Evolutionary conservation across 2,797 vertebrate genomes (phyloP), one percentile per base, ranked within the genome.

Genomic region (Mycteria americana): DNA sequence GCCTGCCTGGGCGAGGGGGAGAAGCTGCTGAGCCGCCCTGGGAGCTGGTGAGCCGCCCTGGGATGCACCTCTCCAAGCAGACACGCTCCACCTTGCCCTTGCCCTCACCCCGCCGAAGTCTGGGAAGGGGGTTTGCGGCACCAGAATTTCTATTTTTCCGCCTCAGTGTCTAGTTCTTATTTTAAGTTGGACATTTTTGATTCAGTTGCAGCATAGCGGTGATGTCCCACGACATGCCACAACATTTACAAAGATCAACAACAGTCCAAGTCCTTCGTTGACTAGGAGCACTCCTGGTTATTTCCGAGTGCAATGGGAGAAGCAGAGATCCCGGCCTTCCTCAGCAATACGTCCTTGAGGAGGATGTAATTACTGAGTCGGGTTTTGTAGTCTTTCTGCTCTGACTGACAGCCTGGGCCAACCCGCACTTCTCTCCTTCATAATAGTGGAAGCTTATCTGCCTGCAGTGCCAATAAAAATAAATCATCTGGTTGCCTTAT

Each of bases 401-500:
- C 89, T 86, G 89, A 86, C 51, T 76, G 67, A 82, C 83, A 81
- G 85, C 33, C 37, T 0, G 1, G 85, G 35, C 83, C 57, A 88
- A 27, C 86, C 18, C 46, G 6, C 51, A 10, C 63, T 76, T 63
- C 74, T 53, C 69, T 81, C 74, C 45, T 86, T 82, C 74, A 30
- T 85, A 74, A 78, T 1, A 93, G 85, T 70, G 79, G 75, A 79
- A 89, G 86, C 69, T 90, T 76, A 79, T 95, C 85, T 89, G 54
- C 31, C 41, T 78, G 73, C 60, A 85, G 72, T 95, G 95, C 92
- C 96, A 96, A 94, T 39, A 88, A 95, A 97, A 95, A 97, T 90
- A 95, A 97, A 91, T 95, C 93, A 92, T 96, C 92, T 93, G 81
- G 76, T 86, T 92, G 92, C 93, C 95, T 95, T 86, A 33, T 94